Conservation (phyloP, 2,797 vertebrate species). For the Anas bahamensis region DNA sequence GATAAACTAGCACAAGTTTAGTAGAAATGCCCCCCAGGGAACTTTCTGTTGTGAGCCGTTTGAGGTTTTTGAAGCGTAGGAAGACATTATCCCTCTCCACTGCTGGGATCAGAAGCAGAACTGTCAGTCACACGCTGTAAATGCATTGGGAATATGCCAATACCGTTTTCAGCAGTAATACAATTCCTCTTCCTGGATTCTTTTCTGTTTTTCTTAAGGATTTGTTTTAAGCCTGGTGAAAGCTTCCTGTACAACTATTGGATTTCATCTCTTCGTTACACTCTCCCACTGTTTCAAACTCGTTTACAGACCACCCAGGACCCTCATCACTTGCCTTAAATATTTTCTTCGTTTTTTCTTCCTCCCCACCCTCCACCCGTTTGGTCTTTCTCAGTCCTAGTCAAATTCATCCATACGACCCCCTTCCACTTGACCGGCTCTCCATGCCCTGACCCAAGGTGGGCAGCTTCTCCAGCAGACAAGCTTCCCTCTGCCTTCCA, state of each 20-base stretch:
- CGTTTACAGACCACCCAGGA: conserved; percentile 54
- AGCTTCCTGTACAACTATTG: conserved; percentile 66
- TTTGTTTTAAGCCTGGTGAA: conserved; percentile 60
- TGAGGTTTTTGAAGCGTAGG: background rate
- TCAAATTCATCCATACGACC: conserved; percentile 25
- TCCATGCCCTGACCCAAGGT: background rate
- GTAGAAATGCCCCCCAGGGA: background rate
- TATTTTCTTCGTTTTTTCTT: background rate
- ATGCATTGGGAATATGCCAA: conserved; percentile 53
- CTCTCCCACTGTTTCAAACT: conserved; percentile 24
- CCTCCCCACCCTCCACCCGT: background rate
- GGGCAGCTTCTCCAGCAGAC: background rate
- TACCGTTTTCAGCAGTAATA: conserved; percentile 56
- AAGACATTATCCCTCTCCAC: background rate
- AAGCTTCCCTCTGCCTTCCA: background rate
- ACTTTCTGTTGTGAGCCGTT: background rate
- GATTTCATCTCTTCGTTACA: conserved; percentile 57
- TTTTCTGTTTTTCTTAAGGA: conserved; percentile 65
- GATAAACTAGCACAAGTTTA: background rate
- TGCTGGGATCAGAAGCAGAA: background rate
- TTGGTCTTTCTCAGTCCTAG: background rate
- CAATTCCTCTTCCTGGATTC: conserved; percentile 61
- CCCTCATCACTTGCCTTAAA: background rate
- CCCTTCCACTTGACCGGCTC: background rate
- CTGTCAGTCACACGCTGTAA: conserved; percentile 29